Percentiles rank a stretch among this genome's conserved stretches.
phyloP scores from a whole-genome alignment of 2,888 invertebrate species.

The Blastobasis lacticolella region DNA sequence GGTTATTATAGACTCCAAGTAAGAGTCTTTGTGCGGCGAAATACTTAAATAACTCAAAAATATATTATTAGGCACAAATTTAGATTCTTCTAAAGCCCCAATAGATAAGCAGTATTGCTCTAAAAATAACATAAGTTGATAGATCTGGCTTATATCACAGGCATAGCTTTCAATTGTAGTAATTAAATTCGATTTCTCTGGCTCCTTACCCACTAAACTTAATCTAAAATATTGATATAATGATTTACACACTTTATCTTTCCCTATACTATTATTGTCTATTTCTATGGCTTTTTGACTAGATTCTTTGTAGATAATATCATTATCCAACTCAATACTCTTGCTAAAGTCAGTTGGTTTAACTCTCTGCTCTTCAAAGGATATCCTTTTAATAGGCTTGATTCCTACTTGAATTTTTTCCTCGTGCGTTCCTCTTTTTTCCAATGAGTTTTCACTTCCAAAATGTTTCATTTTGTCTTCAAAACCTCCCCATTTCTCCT shows the following conservation, averaged over 20 bases:
- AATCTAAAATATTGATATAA: conserved; percentile 63
- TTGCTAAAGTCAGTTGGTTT: conserved; percentile 21
- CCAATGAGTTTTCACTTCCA: conserved; percentile 34
- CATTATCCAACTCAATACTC: conserved; percentile 27
- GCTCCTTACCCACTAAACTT: conserved; percentile 55
- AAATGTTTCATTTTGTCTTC: conserved; percentile 66
- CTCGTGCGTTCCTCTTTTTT: too few relatives aligned
- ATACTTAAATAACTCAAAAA: conserved; percentile 55
- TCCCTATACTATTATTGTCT: conserved; percentile 44
- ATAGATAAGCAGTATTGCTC: conserved; percentile 59
- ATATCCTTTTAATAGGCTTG: conserved; percentile 20
- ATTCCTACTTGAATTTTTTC: too few relatives aligned
- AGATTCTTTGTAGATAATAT: conserved; percentile 63
- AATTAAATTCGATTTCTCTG: conserved; percentile 56
- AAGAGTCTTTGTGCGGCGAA: conserved; percentile 32
- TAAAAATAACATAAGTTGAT: conserved; percentile 50
- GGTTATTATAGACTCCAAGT: conserved; percentile 45
- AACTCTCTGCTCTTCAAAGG: conserved; percentile 23
- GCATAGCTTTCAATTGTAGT: conserved; percentile 49
- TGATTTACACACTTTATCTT: conserved; percentile 47
- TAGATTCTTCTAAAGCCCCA: conserved; percentile 50
- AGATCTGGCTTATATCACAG: conserved; percentile 66
- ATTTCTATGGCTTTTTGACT: conserved; percentile 57
- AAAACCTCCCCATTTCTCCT: conserved; percentile 71
- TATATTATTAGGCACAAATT: conserved; percentile 53